Base-by-base conservation (phyloP, 2,797 vertebrate species). In the Chromobotia macracanthus region DNA sequence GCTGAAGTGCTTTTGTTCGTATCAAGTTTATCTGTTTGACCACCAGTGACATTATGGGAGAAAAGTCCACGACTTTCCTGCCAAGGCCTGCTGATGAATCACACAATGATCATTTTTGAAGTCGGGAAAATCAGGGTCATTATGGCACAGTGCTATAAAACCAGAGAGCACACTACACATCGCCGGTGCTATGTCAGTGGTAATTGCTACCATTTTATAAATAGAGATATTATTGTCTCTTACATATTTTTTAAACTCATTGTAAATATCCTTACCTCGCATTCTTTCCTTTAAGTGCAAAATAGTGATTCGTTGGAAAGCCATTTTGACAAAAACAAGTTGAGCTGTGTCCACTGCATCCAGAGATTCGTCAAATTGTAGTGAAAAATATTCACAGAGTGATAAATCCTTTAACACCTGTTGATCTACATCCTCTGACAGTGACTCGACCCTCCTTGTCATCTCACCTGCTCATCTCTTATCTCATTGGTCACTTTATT, bases 21-120 rank as follows among this genome's bases (percentile, higher is more conserved):
- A 82, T 75, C 2, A 25, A 81, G 74, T 83, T 79, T 1, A 81
- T 18, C 38, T 82, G 8, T 75, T 82, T 82, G 13, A 84, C 72
- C 16, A 83, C 64, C 23, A 81, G 28, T 38, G 50, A 71, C 84
- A 83, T 84, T 5, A 79, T 50, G 19, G 81, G 67, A 21, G 50
- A 77, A 69, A 83, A 74, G 70, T 69, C 71, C 65, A 86, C 80
- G 55, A 84, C 71, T 75, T 69, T 63, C 19, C 69, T 9, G 28
- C 50, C 77, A 77, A 61, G 25, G 64, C 69, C 21, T 78, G 50
- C 9, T 72, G 72, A 50, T 80, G 72, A 28, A 77, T 82, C 50
- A 66, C 73, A 80, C 76, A 82, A 25, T 80, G 58, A 71, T 82
- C 75, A 71, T 72, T 83, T 31, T 69, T 38, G 18, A 79, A 79